Percentiles rank a stretch among this genome's conserved stretches.
phyloP scores from a whole-genome alignment of 2,113 vertebrate species.

The Polypterus bichir region DNA sequence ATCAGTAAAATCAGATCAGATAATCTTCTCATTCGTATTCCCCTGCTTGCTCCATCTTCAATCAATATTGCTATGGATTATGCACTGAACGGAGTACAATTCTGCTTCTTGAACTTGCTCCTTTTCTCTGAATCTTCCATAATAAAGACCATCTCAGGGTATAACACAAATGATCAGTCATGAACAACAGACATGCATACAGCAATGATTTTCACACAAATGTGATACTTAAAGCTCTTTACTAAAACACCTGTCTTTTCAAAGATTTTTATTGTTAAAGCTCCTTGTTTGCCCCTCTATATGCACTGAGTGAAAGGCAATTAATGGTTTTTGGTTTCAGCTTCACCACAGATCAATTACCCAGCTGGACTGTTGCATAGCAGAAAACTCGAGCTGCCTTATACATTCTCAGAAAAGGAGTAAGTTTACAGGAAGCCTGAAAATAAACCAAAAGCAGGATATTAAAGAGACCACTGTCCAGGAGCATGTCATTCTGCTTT shows the following conservation, averaged over 20 bases:
- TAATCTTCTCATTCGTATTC: slow-evolving; percentile 14
- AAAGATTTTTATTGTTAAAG: not conserved
- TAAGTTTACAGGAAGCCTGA: slow-evolving; percentile 20
- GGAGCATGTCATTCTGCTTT: too few relatives aligned
- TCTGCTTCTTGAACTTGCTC: slow-evolving; percentile 6
- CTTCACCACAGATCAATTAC: slow-evolving; percentile 6
- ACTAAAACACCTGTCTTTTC: not conserved
- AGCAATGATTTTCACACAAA: slow-evolving; percentile 5
- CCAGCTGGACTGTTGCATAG: not conserved
- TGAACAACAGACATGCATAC: slow-evolving; percentile 3
- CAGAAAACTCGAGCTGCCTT: not conserved
- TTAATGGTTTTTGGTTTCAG: not conserved
- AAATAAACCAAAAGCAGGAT: slow-evolving; percentile 24
- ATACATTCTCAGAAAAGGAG: slow-evolving; percentile 19
- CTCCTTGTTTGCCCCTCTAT: not conserved
- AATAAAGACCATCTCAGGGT: not conserved
- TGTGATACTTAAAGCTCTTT: not conserved
- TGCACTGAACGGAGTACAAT: not conserved
- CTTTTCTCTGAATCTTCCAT: not conserved
- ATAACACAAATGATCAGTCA: not conserved
- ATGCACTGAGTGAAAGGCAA: not conserved
- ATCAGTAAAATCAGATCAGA: slow-evolving; percentile 12
- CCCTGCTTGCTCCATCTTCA: slow-evolving; percentile 3
- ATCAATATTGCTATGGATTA: slow-evolving; percentile 14
- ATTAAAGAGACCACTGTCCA: too few relatives aligned